Evolutionary conservation across 2,113 vertebrate species (phyloP).

Genomic region (Tringa solitaria): DNA sequence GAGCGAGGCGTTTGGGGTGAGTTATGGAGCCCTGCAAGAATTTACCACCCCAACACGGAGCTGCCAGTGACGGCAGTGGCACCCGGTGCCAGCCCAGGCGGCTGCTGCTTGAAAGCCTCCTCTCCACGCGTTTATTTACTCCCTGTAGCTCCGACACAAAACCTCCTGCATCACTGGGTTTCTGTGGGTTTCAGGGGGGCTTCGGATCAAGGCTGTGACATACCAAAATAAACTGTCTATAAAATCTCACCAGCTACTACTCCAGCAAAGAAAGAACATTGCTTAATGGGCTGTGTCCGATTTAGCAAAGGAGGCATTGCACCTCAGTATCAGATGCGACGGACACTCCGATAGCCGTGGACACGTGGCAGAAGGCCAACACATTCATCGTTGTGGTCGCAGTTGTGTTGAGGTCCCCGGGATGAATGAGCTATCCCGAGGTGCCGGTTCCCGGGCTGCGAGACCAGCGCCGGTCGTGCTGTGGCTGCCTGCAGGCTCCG

Average conservation of each 20-base stretch:
- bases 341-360: background rate
- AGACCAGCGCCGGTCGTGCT: background rate
- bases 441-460: background rate
- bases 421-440: background rate
- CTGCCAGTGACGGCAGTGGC: background rate
- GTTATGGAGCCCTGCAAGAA: background rate
- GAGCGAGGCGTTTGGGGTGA: background rate
- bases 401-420: background rate
- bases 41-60: background rate
- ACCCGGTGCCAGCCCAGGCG: background rate
- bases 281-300: background rate
- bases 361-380: background rate
- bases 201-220: background rate
- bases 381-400: background rate
- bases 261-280: background rate
- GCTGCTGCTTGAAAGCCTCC: background rate
- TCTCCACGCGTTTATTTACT: background rate
- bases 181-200: rapidly evolving
- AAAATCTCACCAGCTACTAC: background rate
- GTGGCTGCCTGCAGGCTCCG: background rate
- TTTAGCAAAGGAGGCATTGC: background rate
- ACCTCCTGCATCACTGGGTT: rapidly evolving
- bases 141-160: background rate
- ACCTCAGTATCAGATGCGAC: background rate
- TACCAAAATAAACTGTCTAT: background rate